Conservation (phyloP, 2,113 vertebrate genomes). For the Suricata suricatta region DNA sequence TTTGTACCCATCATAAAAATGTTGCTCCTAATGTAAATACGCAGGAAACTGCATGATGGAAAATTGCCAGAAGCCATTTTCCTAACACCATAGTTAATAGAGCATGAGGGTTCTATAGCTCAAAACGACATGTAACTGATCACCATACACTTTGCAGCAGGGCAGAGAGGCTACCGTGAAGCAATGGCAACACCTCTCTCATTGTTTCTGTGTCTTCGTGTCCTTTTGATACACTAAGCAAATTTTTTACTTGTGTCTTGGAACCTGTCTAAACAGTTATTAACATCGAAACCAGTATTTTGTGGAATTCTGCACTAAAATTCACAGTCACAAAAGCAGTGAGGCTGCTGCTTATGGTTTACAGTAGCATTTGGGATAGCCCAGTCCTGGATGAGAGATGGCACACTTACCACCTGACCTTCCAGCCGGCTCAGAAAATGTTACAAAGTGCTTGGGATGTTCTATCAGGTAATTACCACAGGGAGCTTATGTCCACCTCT, state of each 20-base stretch:
- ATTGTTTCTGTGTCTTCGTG: constrained; percentile 32
- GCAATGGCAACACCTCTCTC: constrained; percentile 46
- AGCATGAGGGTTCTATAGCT: constrained; percentile 74
- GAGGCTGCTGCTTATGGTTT: neutral
- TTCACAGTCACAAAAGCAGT: neutral
- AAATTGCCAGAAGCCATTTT: constrained; percentile 84
- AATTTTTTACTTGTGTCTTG: neutral
- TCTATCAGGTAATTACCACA: neutral
- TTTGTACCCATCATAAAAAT: constrained; percentile 73
- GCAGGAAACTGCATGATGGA: constrained; percentile 75
- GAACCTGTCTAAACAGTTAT: constrained; percentile 31
- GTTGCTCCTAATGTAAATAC: constrained; percentile 74
- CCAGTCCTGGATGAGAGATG: neutral
- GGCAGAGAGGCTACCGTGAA: constrained; percentile 46
- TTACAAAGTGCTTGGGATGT: neutral
- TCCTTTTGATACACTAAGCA: constrained; percentile 32
- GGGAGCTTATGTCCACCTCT: neutral
- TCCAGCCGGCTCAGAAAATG: neutral
- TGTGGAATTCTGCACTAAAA: neutral
- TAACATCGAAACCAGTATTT: constrained; percentile 9
- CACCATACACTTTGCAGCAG: constrained; percentile 50
- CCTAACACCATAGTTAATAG: constrained; percentile 83
- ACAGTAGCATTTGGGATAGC: neutral
- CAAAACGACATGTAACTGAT: constrained; percentile 68
- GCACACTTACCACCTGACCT: neutral